Evolutionary conservation across 2,797 vertebrate species (phyloP), one percentile per base, ranked within the genome.

Genomic region (Chelmon rostratus): DNA sequence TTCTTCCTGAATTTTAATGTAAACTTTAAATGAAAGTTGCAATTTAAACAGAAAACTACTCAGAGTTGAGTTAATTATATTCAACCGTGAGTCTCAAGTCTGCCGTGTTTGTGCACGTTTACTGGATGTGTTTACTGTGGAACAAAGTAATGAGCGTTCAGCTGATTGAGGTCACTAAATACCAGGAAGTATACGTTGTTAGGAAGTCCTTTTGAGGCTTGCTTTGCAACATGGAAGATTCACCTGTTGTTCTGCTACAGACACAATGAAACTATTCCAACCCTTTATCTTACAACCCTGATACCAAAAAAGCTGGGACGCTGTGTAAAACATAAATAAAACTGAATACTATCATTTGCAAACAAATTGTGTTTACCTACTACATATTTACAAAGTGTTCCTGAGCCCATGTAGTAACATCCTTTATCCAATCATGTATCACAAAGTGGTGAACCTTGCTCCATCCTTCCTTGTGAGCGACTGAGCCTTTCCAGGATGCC

Each of bases 11-110:
- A 64, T 40, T 74, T 31, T 53, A 33, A 50, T 77, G 52, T 11
- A 49, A 73, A 75, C n/a, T 53, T 52, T 8, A 37, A 73, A 64
- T 70, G 3, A 72, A 73, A 58, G 21, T 61, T 38, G 46, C 42
- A 8, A 58, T 54, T 71, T 40, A 42, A 72, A 62, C 1, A 6
- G 6, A n/a, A 57, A 69, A 38, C 12, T 13, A 23, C 35, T 38
- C 19, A 23, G 28, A 57, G 50, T 8, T 38, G 28, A 75, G 16
- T 44, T 58, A 31, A 74, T 73, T 56, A 21, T 54, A 13, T 61
- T 53, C 8, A 9, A 8, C n/a, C 0, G 6, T 44, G 44, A 25
- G 28, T 66, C 69, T 66, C 13, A n/a, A 42, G 54, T 44, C 25
- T 11, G 68, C 25, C 13, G 49, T 40, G 8, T 61, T 40, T 52